Base-by-base conservation (phyloP, 2,888 invertebrate species). In the Smittia aterrima region DNA sequence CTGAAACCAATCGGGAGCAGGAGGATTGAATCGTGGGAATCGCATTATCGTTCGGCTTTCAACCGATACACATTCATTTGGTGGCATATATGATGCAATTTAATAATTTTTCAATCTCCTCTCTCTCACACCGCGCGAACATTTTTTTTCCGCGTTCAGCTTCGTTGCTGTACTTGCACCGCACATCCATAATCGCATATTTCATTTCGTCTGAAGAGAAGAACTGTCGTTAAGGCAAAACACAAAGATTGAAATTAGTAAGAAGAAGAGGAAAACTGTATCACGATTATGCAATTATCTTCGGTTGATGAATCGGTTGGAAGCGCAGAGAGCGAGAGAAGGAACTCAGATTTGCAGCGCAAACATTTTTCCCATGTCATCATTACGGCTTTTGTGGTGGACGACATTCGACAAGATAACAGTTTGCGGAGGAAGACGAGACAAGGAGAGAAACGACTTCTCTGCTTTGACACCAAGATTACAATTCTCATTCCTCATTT, bases 221-320 rank as follows among this genome's bases (percentile, higher is more conserved):
- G 58, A 58, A 20, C 20, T 58, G 58, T 58, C 58, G 58, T 58
- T 58, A 58, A 58, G 2, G 22, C 58, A 58, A 1, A 47, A 16
- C 47, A 47, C 16, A 58, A n/a, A 58, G 58, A 58, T 13, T 58
- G 58, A 22, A 58, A 58, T 58, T 58, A 58, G 58, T 11, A 58
- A 58, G 32, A 67, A 68, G 68, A 47, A 40, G 24, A 68, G 24
- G 47, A 18, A n/a, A 71, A 54, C 40, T 11, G 25, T 25, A 71
- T 71, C 70, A 71, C 70, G 70, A 71, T 71, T 71, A 25, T 54
- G 70, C 70, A 71, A 71, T 71, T 71, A 71, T 71, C 54, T 16
- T 54, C 25, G 27, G 27, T 71, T 54, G 32, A 54, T 71, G 70
- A 54, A 71, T 71, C 25, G n/a, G 25, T 32, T 13, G 22, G 58